Conservation (phyloP, 2,797 vertebrate species). For the Fistularia commersonii region DNA sequence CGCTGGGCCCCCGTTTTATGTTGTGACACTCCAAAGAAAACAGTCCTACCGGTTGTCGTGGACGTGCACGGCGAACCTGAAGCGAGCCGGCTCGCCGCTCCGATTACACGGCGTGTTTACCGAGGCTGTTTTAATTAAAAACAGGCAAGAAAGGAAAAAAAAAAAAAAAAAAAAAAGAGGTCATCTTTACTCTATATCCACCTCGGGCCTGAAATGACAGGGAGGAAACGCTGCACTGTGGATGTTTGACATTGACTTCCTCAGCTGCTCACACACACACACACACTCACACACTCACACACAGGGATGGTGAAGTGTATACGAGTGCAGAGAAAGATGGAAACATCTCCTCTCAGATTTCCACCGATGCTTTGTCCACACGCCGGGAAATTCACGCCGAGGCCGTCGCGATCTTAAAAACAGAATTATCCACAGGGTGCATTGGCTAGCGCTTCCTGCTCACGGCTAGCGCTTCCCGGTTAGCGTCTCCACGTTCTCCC, state of each 20-base stretch:
- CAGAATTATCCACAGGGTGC: slow-evolving; percentile 20
- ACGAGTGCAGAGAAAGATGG: slow-evolving; percentile 15
- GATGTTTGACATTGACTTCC: slow-evolving; percentile 45
- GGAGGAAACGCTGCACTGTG: slow-evolving; percentile 42
- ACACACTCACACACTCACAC: slow-evolving; percentile 1
- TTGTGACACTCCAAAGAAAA: slow-evolving; percentile 67
- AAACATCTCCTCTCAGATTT: not conserved
- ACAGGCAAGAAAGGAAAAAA: slow-evolving; percentile 35
- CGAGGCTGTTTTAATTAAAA: slow-evolving; percentile 55
- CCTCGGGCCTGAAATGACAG: slow-evolving; percentile 44
- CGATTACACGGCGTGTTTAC: slow-evolving; percentile 37
- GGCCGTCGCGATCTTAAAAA: too few species aligned
- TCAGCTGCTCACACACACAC: slow-evolving; percentile 11
- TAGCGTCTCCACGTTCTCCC: too few species aligned
- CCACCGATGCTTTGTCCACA: too few species aligned
- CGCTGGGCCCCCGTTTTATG: slow-evolving; percentile 50
- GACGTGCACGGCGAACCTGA: slow-evolving; percentile 56
- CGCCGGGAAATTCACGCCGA: too few species aligned
- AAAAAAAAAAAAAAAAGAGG: slow-evolving; percentile 36
- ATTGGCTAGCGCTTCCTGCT: too few species aligned
- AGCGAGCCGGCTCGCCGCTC: slow-evolving; percentile 43
- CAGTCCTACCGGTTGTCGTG: slow-evolving; percentile 59
- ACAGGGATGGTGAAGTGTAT: slow-evolving; percentile 16
- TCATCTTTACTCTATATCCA: slow-evolving; percentile 51
- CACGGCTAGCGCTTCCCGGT: too few species aligned